Evolutionary conservation across 2,113 vertebrate species (phyloP).

Genomic region (Tragelaphus imberbis): DNA sequence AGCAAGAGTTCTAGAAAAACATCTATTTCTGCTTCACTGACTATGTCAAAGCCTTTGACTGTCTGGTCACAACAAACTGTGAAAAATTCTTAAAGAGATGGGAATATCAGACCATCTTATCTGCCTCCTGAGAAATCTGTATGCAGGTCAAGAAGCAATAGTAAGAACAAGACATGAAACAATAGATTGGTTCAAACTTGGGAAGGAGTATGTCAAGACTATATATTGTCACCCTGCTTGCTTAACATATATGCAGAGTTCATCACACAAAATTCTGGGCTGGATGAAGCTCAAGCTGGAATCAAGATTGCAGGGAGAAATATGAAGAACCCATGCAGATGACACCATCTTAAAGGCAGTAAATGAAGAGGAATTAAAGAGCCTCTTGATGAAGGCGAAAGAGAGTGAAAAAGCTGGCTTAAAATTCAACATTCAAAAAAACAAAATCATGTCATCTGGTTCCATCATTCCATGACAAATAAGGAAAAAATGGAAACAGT

Average conservation of each 20-base stretch:
- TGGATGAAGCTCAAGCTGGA: background rate
- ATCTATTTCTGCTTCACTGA: background rate
- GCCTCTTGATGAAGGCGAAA: background rate
- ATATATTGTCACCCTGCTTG: background rate
- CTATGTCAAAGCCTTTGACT: background rate
- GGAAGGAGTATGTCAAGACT: accelerated
- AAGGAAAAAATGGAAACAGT: background rate
- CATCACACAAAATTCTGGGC: background rate
- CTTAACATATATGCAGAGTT: background rate
- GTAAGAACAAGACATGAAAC: background rate
- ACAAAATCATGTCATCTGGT: background rate
- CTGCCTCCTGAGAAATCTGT: background rate
- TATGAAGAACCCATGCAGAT: background rate
- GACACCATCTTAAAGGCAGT: background rate
- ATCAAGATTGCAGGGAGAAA: background rate
- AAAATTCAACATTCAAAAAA: background rate
- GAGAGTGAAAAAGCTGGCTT: background rate
- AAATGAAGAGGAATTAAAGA: background rate
- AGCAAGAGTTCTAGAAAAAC: background rate
- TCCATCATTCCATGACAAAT: background rate
- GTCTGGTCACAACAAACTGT: background rate
- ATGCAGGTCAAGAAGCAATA: background rate
- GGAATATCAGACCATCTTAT: background rate
- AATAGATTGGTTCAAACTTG: background rate
- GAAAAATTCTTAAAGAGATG: background rate